phyloP scores from a whole-genome alignment of 2,888 invertebrate genomes.

The Tortrix viridana region DNA sequence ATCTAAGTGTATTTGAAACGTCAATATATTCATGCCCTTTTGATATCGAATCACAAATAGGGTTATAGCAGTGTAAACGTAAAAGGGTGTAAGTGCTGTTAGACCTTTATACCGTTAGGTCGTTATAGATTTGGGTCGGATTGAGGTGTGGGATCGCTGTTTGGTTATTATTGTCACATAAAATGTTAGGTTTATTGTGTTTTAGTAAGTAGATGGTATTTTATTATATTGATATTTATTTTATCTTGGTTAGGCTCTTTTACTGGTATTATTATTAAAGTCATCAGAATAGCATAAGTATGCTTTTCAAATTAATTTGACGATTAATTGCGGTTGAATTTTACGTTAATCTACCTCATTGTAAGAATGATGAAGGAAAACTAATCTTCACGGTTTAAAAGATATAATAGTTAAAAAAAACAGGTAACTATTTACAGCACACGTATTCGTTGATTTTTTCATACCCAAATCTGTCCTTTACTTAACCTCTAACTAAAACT shows the following conservation, averaged over 20 bases:
- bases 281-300: not conserved
- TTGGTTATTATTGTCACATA: slow-evolving; percentile 31
- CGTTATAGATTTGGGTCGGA: not conserved
- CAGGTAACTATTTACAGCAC: too few relatives aligned
- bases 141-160: slow-evolving; percentile 25
- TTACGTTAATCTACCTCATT: too few relatives aligned
- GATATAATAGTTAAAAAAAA: too few relatives aligned
- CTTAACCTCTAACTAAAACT: too few relatives aligned
- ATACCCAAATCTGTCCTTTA: too few relatives aligned
- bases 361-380: too few relatives aligned
- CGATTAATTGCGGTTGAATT: too few relatives aligned
- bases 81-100: not conserved
- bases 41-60: not conserved
- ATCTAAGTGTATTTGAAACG: not conserved
- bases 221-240: slow-evolving; percentile 5
- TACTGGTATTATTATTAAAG: too few relatives aligned
- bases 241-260: not conserved
- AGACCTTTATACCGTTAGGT: not conserved
- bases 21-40: not conserved
- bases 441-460: too few relatives aligned
- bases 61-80: not conserved
- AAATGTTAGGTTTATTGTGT: slow-evolving; percentile 30
- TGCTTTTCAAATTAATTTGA: too few relatives aligned
- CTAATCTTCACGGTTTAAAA: too few relatives aligned
- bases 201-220: slow-evolving; percentile 10